phyloP scores from a whole-genome alignment of 2,797 vertebrate genomes.

The Sebastes diaconus region DNA sequence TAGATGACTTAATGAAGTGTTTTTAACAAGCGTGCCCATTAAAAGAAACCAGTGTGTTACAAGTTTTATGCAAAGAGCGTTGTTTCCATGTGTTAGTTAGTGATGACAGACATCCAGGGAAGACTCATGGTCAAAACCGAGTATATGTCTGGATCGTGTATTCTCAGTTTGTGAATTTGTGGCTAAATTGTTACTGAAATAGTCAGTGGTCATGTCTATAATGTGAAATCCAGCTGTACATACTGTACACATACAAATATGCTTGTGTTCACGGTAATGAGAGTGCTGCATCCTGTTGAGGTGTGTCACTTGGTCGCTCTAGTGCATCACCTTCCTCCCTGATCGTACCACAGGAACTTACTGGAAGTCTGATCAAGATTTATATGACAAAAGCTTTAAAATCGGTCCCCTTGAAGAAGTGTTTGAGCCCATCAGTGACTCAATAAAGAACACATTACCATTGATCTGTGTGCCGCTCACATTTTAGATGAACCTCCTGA shows the following conservation, averaged over 20 bases:
- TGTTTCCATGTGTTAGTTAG: not conserved
- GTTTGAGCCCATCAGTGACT: conserved; percentile 13
- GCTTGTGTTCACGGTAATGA: too few species aligned
- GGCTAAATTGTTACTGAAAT: too few species aligned
- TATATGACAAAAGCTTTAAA: not conserved
- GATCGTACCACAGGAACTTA: not conserved
- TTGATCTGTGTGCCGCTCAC: conserved; percentile 9
- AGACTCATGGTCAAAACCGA: not conserved
- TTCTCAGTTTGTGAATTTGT: too few species aligned
- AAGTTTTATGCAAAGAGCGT: not conserved
- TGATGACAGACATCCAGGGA: not conserved
- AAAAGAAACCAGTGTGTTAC: not conserved
- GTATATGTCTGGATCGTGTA: too few species aligned
- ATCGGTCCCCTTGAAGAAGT: not conserved
- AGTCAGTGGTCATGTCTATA: too few species aligned
- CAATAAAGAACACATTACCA: conserved; percentile 19
- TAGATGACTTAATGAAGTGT: not conserved
- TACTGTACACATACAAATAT: not conserved
- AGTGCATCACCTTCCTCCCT: not conserved
- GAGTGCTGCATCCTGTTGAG: accelerated
- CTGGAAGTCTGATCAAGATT: not conserved
- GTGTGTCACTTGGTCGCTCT: not conserved
- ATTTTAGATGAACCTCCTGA: conserved; percentile 10
- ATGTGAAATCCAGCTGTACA: too few species aligned
- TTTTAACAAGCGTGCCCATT: not conserved